Evolutionary conservation across 2,113 vertebrate genomes (phyloP), one percentile per base, ranked within the genome.

Genomic region (Apeltes quadracus): DNA sequence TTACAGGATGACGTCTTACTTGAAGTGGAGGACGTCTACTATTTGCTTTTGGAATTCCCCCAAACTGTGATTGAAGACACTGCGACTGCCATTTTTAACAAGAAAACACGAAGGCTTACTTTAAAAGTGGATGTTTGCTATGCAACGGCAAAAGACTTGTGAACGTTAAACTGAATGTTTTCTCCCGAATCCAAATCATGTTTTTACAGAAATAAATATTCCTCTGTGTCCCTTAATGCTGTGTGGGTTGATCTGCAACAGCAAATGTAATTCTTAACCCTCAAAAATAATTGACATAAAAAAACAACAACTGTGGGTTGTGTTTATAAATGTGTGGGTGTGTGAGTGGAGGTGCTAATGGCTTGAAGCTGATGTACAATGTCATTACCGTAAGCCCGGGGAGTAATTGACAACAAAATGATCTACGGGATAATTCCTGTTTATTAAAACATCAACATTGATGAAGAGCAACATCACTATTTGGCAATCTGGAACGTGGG

Each of bases 1-100:
- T 82, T 82, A 78, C 90, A 98, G 96, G 94, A 96, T 72, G 95
- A 97, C 9, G 25, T 96, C 53, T 22, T 96, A 67, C 70, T 95
- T 13, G 93, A 95, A 57, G 95, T 95, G 63, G 91, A 94, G 61
- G 93, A 92, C 69, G 89, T 94, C 70, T 96, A 97, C 90, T 84
- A 75, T 78, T 89, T 97, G 54, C 92, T 94, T 14, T 67, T 96
- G 56, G 76, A 92, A 41, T 91, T 97, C 48, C 95, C 96, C 9
- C 72, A 90, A 67, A 0, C 63, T 39, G 92, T 95, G 39, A 90
- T 93, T 25, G 94, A 95, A 81, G 94, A 95, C 74, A 90, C 70
- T 0, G 91, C 93, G 0, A 89, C 84, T 51, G 96, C 95, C 43
- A 80, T 85, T 32, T 95, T 95, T 82, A 85, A 93, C 87, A 97